Percentiles rank a stretch among this genome's conserved stretches.
phyloP scores from a whole-genome alignment of 1,140 invertebrate genomes.

The Stegodyphus dumicola region DNA sequence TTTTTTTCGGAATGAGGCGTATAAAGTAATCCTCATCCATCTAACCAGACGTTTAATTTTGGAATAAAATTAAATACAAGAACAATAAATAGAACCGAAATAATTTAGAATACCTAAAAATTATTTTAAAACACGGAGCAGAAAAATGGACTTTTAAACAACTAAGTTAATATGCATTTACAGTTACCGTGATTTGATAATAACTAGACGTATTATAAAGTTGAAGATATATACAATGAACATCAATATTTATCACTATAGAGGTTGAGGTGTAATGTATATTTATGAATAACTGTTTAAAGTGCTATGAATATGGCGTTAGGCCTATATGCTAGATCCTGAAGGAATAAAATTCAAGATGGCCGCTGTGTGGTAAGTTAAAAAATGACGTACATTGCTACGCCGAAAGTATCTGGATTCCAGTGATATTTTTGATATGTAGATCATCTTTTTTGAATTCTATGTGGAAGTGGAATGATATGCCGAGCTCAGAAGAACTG shows the following conservation, averaged over 20 bases:
- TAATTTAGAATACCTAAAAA: background rate
- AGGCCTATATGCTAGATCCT: slow-evolving; percentile 21
- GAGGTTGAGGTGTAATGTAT: too few relatives aligned
- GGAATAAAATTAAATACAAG: background rate
- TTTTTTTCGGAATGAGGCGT: background rate
- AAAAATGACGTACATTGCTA: slow-evolving; percentile 27
- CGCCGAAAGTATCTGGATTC: background rate
- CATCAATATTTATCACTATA: too few relatives aligned
- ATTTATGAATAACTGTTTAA: too few relatives aligned
- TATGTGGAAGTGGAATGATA: slow-evolving; percentile 46
- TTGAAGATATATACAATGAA: too few relatives aligned
- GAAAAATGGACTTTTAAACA: too few relatives aligned
- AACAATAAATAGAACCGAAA: background rate
- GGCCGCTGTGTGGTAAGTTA: slow-evolving; percentile 48
- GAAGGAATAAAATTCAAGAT: slow-evolving; percentile 26
- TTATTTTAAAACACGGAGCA: too few relatives aligned
- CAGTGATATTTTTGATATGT: slow-evolving; percentile 10
- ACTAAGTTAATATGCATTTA: too few relatives aligned
- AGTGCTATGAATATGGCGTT: slow-evolving; percentile 8
- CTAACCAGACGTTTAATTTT: background rate
- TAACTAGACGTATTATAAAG: too few relatives aligned
- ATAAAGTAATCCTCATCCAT: background rate
- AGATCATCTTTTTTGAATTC: background rate
- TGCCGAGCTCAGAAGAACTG: slow-evolving; percentile 58
- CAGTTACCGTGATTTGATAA: too few relatives aligned